Evolutionary conservation across 2,888 invertebrate species (phyloP), one percentile per base, ranked within the genome.

Genomic region (Coecobrya sp.): DNA sequence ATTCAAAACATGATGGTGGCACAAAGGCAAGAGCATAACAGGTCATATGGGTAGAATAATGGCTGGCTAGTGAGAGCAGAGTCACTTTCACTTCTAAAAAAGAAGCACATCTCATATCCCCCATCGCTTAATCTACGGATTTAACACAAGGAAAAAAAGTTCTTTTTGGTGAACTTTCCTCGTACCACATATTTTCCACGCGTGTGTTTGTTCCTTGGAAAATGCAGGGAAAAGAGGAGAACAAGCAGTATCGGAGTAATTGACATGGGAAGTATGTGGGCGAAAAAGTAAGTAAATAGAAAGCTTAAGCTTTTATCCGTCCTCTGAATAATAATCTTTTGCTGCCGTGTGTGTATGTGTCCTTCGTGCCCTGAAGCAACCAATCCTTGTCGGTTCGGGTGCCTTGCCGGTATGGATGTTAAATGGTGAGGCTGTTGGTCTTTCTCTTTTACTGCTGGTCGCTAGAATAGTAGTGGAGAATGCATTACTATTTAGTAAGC

Each of bases 281-380:
- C 1, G 19, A 59, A 22, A 65, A 65, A 0, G 1, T 8, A 13
- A 27, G 65, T 25, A 65, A 65, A 13, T 19, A 27, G 65, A 4
- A 11, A 13, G 27, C 27, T 22, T 27, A 65, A 65, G 65, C 27
- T 25, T 65, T 65, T 65, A 65, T 65, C 65, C 65, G 65, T 65
- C 65, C 19, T 8, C 27, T 65, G 65, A 65, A 65, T 65, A 65
- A 27, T 27, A 65, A 65, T 65, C 7, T 65, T 25, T 65, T 2
- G 11, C 2, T 65, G 22, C 22, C 13, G 25, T 11, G 25, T 65
- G 27, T 27, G 25, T 11, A 8, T 65, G 27, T 27, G 65, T 65
- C 65, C 65, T 65, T 65, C 65, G 65, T 65, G 65, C 65, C 65
- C 65, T 65, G 10, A 65, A 65, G 65, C 25, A 65, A 65, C 22